Percentiles rank a stretch among this genome's conserved stretches.
phyloP scores from a whole-genome alignment of 2,113 vertebrate genomes.

The Gopherus flavomarginatus region DNA sequence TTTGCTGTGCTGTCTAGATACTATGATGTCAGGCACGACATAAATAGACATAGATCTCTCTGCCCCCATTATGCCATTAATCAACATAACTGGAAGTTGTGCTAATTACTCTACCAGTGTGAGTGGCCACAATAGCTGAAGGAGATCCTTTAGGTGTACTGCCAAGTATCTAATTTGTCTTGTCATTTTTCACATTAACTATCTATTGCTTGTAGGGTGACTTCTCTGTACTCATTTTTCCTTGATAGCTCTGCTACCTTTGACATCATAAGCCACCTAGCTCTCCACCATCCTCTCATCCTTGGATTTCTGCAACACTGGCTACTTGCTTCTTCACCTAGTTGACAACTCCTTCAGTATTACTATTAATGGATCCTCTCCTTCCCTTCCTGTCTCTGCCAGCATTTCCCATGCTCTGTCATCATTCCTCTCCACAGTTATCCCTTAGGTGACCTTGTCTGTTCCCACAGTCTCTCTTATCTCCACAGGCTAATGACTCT shows the following conservation, averaged over 20 bases:
- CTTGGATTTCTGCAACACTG: constrained; percentile 51
- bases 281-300: constrained; percentile 37
- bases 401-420: constrained; percentile 17
- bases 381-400: not conserved
- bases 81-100: constrained; percentile 69
- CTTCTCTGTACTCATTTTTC: constrained; percentile 60
- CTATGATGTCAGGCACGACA: constrained; percentile 52
- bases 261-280: constrained; percentile 48
- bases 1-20: not conserved
- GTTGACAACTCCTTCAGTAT: constrained; percentile 32
- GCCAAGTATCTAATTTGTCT: constrained; percentile 72
- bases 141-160: constrained; percentile 67
- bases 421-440: not conserved
- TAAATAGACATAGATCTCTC: constrained; percentile 64
- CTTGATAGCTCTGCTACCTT: constrained; percentile 70
- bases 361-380: constrained; percentile 33
- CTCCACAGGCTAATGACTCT: not conserved
- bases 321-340: constrained; percentile 33
- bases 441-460: not conserved
- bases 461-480: not conserved
- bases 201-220: constrained; percentile 63
- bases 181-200: constrained; percentile 64
- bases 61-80: constrained; percentile 60
- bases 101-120: constrained; percentile 75
- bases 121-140: constrained; percentile 69